phyloP scores from a whole-genome alignment of 2,113 vertebrate genomes.

The Epinephelus fuscoguttatus region DNA sequence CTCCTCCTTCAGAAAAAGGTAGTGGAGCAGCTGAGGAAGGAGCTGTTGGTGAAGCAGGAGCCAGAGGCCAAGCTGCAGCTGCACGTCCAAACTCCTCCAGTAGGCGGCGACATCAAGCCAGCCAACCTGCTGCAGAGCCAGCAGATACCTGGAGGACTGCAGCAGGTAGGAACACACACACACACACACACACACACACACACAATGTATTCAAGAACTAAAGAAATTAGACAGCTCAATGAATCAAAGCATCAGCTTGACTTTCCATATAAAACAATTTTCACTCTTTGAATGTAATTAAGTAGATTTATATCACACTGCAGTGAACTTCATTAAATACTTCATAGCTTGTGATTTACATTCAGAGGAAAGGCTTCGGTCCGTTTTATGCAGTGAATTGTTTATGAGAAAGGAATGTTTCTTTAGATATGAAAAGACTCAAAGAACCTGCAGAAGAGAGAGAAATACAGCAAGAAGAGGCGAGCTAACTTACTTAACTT shows the following conservation, averaged over 20 bases:
- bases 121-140: constrained; percentile 66
- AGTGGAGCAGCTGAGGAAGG: constrained; percentile 88
- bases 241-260: neutral
- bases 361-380: neutral
- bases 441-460: neutral
- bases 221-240: neutral
- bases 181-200: constrained; percentile 6
- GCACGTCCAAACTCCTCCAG: constrained; percentile 72
- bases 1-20: constrained; percentile 83
- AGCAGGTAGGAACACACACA: constrained; percentile 63
- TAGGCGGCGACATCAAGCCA: constrained; percentile 69
- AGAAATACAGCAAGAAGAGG: neutral
- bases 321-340: neutral
- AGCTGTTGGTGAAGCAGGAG: constrained; percentile 86
- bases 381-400: neutral
- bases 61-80: constrained; percentile 82
- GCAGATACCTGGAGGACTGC: constrained; percentile 74
- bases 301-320: neutral
- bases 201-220: neutral
- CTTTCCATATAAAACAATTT: neutral
- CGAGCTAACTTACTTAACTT: too few species aligned
- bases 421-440: neutral
- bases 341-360: neutral
- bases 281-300: neutral
- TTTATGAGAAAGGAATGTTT: neutral